A percentile compares a stretch with the other conserved stretches of the same genome.
These are phyloP conservation scores for Ichneumoninae sp. DNA, from an alignment of 2,888 invertebrate genomes.

Conservation along the genomic window DNA sequence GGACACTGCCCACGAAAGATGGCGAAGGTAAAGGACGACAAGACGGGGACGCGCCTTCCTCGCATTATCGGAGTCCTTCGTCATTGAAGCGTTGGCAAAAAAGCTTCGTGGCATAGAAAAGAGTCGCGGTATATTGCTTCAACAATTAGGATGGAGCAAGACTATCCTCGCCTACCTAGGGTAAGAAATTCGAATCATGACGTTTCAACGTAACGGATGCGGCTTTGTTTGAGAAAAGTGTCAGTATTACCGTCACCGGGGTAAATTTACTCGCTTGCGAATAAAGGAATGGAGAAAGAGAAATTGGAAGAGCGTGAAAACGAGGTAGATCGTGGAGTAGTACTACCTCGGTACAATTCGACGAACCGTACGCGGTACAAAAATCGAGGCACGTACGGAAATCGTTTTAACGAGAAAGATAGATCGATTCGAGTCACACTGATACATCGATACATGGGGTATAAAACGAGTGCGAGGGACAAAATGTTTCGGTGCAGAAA, in stretches of 20 bases:
- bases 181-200: not conserved
- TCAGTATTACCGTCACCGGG: not conserved
- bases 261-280: constrained; percentile 8
- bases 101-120: constrained; percentile 1
- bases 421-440: constrained; percentile 60
- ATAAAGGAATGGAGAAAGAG: constrained; percentile 18
- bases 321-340: constrained; percentile 36
- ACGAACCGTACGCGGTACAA: constrained; percentile 66
- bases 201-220: not conserved
- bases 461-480: constrained; percentile 41
- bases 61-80: constrained; percentile 70
- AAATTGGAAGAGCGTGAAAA: constrained; percentile 52
- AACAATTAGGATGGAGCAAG: not conserved
- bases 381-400: constrained; percentile 67
- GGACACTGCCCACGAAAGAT: constrained; percentile 19
- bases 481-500: constrained; percentile 60
- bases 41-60: constrained; percentile 42
- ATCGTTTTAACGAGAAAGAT: constrained; percentile 70
- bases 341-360: constrained; percentile 51
- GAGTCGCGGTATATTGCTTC: too few species aligned
- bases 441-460: constrained; percentile 42
- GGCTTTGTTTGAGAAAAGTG: not conserved
- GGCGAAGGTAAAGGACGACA: constrained; percentile 28
- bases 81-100: constrained; percentile 62
- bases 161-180: not conserved